Conservation (phyloP, 2,113 vertebrate species). For the Phasianus colchicus region DNA sequence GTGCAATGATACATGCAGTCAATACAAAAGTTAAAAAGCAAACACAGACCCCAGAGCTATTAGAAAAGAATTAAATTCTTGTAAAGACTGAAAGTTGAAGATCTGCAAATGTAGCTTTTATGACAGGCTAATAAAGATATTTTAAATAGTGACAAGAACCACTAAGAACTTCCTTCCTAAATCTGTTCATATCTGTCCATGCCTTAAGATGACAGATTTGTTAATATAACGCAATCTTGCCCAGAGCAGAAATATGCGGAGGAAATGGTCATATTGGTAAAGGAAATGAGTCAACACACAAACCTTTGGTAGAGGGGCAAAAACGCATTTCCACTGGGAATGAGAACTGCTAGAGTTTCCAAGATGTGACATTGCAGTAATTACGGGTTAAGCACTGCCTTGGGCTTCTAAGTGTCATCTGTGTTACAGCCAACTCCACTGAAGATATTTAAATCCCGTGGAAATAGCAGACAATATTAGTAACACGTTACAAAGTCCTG, state of each 20-base stretch:
- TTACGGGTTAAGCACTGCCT: slow-evolving; percentile 97
- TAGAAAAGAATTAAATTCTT: slow-evolving; percentile 51
- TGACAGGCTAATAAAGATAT: slow-evolving; percentile 37
- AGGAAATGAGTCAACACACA: slow-evolving; percentile 94
- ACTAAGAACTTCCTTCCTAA: slow-evolving; percentile 37
- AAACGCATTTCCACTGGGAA: slow-evolving; percentile 87
- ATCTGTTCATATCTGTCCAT: slow-evolving; percentile 45
- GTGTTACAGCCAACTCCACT: slow-evolving; percentile 82
- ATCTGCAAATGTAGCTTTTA: slow-evolving; percentile 8
- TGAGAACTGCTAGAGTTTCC: slow-evolving; percentile 88
- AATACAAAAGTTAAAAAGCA: slow-evolving; percentile 68
- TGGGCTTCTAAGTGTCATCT: slow-evolving; percentile 85
- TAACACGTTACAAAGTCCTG: slow-evolving; percentile 51
- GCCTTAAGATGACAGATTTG: slow-evolving; percentile 50
- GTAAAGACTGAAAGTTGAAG: slow-evolving; percentile 44
- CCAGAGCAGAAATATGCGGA: slow-evolving; percentile 88
- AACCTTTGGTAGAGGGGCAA: slow-evolving; percentile 80
- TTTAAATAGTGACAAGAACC: slow-evolving; percentile 16
- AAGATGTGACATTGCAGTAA: slow-evolving; percentile 89
- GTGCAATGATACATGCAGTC: slow-evolving; percentile 65
- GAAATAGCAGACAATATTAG: slow-evolving; percentile 56
- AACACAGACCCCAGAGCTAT: slow-evolving; percentile 55
- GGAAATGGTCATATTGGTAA: slow-evolving; percentile 89
- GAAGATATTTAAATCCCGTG: slow-evolving; percentile 80
- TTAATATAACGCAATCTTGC: slow-evolving; percentile 72